A percentile compares a stretch with the other conserved stretches of the same genome.
phyloP scores from a whole-genome alignment of 2,113 vertebrate species.

The Rhinoptilus africanus region DNA sequence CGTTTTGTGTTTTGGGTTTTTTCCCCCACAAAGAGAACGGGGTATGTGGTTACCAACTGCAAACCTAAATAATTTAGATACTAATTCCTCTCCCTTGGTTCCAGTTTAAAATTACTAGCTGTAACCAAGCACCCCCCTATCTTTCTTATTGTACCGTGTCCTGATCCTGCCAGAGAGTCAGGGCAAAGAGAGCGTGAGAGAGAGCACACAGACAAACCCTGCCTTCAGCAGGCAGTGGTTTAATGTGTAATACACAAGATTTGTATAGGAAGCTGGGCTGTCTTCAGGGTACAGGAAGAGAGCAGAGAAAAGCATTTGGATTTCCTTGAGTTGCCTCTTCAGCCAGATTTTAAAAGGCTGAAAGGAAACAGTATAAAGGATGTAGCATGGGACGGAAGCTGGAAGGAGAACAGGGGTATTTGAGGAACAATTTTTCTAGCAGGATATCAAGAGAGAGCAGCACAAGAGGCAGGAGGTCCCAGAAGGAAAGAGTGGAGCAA shows the following conservation, averaged over 20 bases:
- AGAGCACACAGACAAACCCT: constrained; percentile 31
- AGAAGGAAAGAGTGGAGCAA: not conserved
- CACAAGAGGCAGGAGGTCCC: constrained; percentile 5
- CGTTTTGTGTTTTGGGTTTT: constrained; percentile 12
- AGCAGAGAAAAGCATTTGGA: constrained; percentile 49
- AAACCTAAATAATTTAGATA: constrained; percentile 28
- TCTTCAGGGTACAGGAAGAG: constrained; percentile 51
- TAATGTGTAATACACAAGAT: constrained; percentile 26
- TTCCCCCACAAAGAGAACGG: not conserved
- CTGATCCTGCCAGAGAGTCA: constrained; percentile 47
- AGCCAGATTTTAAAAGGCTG: constrained; percentile 20
- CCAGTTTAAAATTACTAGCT: not conserved
- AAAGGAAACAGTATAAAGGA: constrained; percentile 21
- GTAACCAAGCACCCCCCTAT: constrained; percentile 24
- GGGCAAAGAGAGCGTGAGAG: constrained; percentile 51
- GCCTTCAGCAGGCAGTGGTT: constrained; percentile 29
- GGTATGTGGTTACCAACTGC: constrained; percentile 51
- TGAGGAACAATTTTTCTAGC: not conserved
- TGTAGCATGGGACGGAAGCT: not conserved
- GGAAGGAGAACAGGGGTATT: not conserved
- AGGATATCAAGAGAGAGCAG: not conserved
- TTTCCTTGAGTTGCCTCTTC: constrained; percentile 30
- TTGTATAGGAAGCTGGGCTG: constrained; percentile 50
- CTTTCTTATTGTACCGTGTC: constrained; percentile 14
- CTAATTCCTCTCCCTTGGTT: constrained; percentile 50